Percentiles rank a stretch among this genome's conserved stretches.
These are phyloP conservation scores for Mesopsocus fuscifrons DNA, from an alignment of 2,888 invertebrate genomes.

Conservation along the genomic window DNA sequence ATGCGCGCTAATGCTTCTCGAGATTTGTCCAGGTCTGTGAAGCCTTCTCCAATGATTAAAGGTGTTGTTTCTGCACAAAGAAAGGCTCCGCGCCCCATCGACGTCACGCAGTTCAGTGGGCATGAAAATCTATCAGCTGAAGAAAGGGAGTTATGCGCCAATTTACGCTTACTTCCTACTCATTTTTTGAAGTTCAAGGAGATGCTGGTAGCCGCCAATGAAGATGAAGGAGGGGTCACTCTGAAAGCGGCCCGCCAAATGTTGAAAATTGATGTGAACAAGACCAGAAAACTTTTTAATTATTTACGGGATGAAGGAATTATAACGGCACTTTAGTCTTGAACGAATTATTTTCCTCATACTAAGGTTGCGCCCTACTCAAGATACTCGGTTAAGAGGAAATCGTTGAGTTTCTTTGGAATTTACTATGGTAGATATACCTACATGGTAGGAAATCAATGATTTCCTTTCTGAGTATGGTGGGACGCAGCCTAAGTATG, in stretches of 20 bases:
- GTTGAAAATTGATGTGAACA: constrained; percentile 4
- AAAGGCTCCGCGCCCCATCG: neutral
- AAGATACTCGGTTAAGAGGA: no score
- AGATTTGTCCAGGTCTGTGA: no score
- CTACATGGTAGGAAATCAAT: no score
- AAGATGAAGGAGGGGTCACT: neutral
- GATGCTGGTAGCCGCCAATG: constrained; percentile 5
- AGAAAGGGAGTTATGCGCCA: constrained; percentile 5
- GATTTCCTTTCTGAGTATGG: no score
- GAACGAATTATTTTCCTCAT: no score
- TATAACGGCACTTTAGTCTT: no score
- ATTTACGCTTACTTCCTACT: neutral
- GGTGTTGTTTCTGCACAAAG: neutral
- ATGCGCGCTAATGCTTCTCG: no score
- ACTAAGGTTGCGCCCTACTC: no score
- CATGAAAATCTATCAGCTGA: neutral
- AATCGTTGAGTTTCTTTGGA: no score
- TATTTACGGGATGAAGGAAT: constrained; percentile 44
- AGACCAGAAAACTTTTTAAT: constrained; percentile 65
- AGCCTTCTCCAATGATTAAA: no score
- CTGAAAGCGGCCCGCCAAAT: neutral
- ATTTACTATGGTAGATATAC: no score
- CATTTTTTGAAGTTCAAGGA: constrained; percentile 3
- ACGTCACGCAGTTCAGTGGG: neutral
- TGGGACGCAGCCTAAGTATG: no score